Conservation (phyloP, 2,113 vertebrate species). For the Ceyx margarethae region DNA sequence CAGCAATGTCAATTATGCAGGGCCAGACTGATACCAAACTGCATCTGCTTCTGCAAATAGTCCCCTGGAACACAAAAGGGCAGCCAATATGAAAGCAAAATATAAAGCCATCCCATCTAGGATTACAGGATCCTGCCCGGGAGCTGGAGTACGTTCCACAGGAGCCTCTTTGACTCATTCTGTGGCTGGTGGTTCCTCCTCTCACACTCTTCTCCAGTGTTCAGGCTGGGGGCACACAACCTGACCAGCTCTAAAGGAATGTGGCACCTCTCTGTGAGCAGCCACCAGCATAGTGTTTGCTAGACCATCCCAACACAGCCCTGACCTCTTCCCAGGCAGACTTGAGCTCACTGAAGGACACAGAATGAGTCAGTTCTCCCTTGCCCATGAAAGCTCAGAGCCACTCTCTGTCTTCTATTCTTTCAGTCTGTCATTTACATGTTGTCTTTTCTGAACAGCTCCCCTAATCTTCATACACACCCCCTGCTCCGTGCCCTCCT, state of each 20-base stretch:
- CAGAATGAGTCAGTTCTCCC: not conserved
- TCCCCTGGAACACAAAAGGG: slow-evolving; percentile 4
- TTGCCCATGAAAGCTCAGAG: not conserved
- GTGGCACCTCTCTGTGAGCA: slow-evolving; percentile 29
- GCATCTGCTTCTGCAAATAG: slow-evolving; percentile 46
- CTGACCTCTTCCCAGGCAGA: not conserved
- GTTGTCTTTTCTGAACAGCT: not conserved
- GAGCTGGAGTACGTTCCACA: not conserved
- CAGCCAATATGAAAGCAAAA: not conserved
- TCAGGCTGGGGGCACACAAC: not conserved
- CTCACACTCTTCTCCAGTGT: not conserved
- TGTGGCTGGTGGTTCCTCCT: not conserved
- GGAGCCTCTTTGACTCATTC: not conserved
- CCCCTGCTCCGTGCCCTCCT: not conserved
- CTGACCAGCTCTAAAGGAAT: slow-evolving; percentile 3
- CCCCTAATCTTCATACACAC: not conserved
- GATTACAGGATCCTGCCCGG: not conserved
- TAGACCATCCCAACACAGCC: not conserved
- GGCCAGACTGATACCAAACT: not conserved
- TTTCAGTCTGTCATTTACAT: not conserved
- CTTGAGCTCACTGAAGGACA: not conserved
- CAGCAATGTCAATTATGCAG: slow-evolving; percentile 30
- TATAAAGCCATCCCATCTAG: slow-evolving; percentile 11
- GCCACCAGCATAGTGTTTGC: slow-evolving; percentile 6
- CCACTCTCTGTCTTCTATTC: not conserved